phyloP scores from a whole-genome alignment of 1,140 invertebrate genomes.

The Saccostrea cuccullata region DNA sequence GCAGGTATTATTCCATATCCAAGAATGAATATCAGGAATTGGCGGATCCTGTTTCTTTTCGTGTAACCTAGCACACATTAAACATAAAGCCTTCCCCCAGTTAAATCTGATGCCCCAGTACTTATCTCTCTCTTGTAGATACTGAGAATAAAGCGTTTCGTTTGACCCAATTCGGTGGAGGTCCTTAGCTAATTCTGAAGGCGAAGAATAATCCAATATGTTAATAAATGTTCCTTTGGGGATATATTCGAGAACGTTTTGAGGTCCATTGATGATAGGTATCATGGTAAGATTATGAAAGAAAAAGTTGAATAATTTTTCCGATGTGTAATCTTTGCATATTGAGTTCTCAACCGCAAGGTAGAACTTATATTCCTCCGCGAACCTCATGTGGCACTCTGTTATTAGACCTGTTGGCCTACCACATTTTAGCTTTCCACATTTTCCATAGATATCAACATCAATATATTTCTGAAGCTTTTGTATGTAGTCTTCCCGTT shows the following conservation, averaged over 20 bases:
- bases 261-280: background rate
- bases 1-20: conserved; percentile 13
- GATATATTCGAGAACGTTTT: background rate
- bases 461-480: conserved; percentile 80
- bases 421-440: conserved; percentile 71
- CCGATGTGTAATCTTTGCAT: conserved; percentile 31
- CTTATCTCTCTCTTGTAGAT: background rate
- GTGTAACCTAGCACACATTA: background rate
- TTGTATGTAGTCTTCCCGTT: conserved; percentile 80
- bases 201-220: background rate
- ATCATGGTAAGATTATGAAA: background rate
- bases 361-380: conserved; percentile 18
- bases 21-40: conserved; percentile 1
- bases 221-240: conserved; percentile 2
- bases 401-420: background rate
- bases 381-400: background rate
- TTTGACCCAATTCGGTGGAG: background rate
- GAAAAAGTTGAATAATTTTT: conserved; percentile 9
- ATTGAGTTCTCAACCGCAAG: conserved; percentile 34
- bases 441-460: conserved; percentile 84
- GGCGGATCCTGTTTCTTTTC: background rate
- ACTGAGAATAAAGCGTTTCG: background rate
- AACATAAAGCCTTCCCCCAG: background rate
- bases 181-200: background rate
- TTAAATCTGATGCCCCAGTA: background rate